phyloP scores from a whole-genome alignment of 2,797 vertebrate genomes.

The Chloroceryle inda region DNA sequence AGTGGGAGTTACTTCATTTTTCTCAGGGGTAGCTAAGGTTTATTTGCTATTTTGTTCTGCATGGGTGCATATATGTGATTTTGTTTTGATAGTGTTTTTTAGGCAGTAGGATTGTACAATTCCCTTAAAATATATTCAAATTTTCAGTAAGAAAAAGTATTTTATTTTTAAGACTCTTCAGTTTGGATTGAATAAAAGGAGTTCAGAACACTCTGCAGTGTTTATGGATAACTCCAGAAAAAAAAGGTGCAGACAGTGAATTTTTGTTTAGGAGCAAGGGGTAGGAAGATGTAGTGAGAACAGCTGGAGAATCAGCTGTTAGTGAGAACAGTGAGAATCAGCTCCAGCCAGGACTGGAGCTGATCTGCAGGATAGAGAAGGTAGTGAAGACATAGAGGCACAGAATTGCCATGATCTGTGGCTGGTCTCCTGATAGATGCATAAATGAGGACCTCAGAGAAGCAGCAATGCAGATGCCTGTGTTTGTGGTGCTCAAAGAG shows the following conservation, averaged over 20 bases:
- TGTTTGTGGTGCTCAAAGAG: background rate
- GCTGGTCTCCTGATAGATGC: background rate
- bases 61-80: fast-evolving
- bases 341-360: background rate
- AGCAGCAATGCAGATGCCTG: background rate
- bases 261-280: background rate
- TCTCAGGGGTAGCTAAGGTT: background rate
- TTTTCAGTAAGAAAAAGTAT: background rate
- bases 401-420: background rate
- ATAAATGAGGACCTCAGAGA: background rate
- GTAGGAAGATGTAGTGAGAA: background rate
- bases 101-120: background rate
- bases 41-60: background rate
- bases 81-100: background rate
- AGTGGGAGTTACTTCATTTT: background rate
- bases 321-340: too few relatives aligned
- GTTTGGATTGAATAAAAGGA: background rate
- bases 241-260: background rate
- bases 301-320: background rate
- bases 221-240: background rate
- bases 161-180: background rate
- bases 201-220: background rate
- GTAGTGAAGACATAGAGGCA: background rate
- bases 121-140: background rate
- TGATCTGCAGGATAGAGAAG: background rate